phyloP scores from a whole-genome alignment of 2,888 invertebrate genomes.

The Taphrorychus bicolor region DNA sequence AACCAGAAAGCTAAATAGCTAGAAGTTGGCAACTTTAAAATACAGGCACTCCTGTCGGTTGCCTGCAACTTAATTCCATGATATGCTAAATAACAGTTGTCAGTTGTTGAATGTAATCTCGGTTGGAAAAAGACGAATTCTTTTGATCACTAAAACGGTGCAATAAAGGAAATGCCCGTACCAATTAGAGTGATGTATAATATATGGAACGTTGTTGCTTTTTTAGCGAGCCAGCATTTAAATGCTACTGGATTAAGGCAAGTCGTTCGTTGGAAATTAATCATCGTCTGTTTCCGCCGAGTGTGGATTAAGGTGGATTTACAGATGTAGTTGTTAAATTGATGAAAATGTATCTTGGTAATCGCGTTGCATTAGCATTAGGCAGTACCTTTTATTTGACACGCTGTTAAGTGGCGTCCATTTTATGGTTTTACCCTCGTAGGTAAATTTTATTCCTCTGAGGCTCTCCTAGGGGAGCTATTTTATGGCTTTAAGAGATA shows the following conservation, averaged over 20 bases:
- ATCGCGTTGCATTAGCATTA: slow-evolving; percentile 33
- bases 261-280: slow-evolving; percentile 37
- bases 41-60: neutral
- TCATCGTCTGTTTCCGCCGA: slow-evolving; percentile 34
- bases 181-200: neutral
- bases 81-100: neutral
- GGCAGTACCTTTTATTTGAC: slow-evolving; percentile 29
- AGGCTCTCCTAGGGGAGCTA: slow-evolving; percentile 5
- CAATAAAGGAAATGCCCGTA: neutral
- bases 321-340: slow-evolving; percentile 39
- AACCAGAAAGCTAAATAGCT: too few species aligned
- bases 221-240: slow-evolving; percentile 23
- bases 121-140: neutral
- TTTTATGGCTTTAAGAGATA: neutral
- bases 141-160: neutral
- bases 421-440: slow-evolving; percentile 23
- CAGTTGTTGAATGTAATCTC: neutral
- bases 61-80: neutral
- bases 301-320: slow-evolving; percentile 37
- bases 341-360: slow-evolving; percentile 39
- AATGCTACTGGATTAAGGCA: slow-evolving; percentile 34
- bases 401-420: slow-evolving; percentile 23
- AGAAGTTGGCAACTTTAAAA: too few species aligned
- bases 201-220: neutral
- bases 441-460: slow-evolving; percentile 19